Percentiles rank a stretch among this genome's conserved stretches.
These are phyloP conservation scores for Nomada ruficornis DNA, from an alignment of 2,888 invertebrate species.

Conservation along the genomic window DNA sequence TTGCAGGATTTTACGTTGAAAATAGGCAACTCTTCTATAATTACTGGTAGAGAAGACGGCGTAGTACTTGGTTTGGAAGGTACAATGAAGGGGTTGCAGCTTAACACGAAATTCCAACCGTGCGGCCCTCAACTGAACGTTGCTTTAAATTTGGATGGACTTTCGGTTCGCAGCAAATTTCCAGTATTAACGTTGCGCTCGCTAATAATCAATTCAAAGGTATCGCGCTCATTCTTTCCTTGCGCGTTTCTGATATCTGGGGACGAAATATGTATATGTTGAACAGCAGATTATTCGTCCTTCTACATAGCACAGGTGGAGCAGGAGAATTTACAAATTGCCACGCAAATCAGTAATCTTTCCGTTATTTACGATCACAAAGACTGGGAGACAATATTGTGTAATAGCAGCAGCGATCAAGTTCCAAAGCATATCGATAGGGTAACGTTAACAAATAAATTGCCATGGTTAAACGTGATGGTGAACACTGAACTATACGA, in stretches of 20 bases:
- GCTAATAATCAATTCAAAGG: slow-evolving; percentile 79
- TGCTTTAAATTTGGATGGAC: slow-evolving; percentile 78
- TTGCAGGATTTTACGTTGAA: slow-evolving; percentile 90
- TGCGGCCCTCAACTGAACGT: slow-evolving; percentile 75
- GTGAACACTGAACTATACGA: slow-evolving; percentile 81
- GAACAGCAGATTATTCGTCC: background rate
- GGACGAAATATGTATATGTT: background rate
- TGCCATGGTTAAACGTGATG: slow-evolving; percentile 77
- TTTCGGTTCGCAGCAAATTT: slow-evolving; percentile 80
- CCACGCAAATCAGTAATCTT: slow-evolving; percentile 87
- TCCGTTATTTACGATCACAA: slow-evolving; percentile 89
- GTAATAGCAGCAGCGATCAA: slow-evolving; percentile 59
- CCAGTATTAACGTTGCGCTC: slow-evolving; percentile 80
- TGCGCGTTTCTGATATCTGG: background rate
- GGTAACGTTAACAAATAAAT: slow-evolving; percentile 72
- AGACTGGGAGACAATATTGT: slow-evolving; percentile 84
- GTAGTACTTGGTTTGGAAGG: slow-evolving; percentile 90
- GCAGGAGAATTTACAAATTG: slow-evolving; percentile 78
- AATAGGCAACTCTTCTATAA: slow-evolving; percentile 89
- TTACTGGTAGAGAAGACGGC: slow-evolving; percentile 88
- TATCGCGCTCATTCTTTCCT: slow-evolving; percentile 40
- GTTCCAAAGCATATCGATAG: slow-evolving; percentile 76
- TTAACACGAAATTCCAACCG: slow-evolving; percentile 83
- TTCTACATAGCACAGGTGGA: slow-evolving; percentile 75
- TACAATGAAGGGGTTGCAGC: slow-evolving; percentile 88